Base-by-base conservation (phyloP, 1,140 invertebrate species). In the Hyles euphorbiae region DNA sequence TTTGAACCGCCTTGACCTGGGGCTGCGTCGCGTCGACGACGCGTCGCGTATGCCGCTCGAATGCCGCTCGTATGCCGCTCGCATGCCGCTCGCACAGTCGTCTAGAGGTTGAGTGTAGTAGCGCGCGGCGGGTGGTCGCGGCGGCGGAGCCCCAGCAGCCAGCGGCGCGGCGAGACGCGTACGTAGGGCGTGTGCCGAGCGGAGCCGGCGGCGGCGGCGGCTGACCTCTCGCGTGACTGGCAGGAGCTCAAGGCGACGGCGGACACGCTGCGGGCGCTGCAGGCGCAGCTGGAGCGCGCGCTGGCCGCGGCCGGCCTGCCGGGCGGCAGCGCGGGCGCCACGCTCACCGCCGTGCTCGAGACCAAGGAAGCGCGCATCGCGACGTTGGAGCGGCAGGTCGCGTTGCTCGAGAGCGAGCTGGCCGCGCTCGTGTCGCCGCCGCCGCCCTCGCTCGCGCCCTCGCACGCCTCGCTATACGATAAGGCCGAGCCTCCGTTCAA, bases 341-440 rank as follows among this genome's bases (percentile, higher is more conserved):
- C 94, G 61, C 90, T 95, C 77, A 93, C 93, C 56, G 94, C 94
- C 59, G 94, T 95, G 78, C 90, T 95, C 81, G 94, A 95, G 89
- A 95, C 94, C 52, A 95, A 97, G 92, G 95, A 96, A 87, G 94
- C 94, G 62, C 91, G 95, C 75, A 97, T 97, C 84, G 91, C 93
- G 68, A 95, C 93, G 53, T 90, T 97, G 84, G 95, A 97, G 91
- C 94, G 94, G 70, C 94, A 96, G 81, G 92, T 97, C 60, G 91
- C 91, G 58, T 86, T 95, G 70, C 91, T 96, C 72, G 93, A 94
- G 83, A 81, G 90, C 72, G 94, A 95, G 87, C 77, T 94, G 77
- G 91, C 93, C 70, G 90, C 93, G 69, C 75, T 91, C 92, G 75
- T 91, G 89, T 76, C 91, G 86, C 90, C 64, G 80, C 86, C 65